phyloP scores from a whole-genome alignment of 1,140 invertebrate genomes.

The Micrasema longulum region DNA sequence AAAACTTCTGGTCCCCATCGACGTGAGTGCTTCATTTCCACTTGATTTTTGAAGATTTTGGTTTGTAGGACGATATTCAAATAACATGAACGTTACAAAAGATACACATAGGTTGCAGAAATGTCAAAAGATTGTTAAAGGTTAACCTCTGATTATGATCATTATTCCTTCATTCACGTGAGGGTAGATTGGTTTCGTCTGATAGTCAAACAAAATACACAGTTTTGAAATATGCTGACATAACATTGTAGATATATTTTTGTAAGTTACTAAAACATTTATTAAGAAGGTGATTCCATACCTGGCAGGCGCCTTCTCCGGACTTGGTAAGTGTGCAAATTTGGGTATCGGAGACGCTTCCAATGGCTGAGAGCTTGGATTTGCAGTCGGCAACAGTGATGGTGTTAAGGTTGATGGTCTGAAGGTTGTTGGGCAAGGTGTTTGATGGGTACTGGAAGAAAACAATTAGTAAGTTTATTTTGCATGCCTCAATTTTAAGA shows the following conservation, averaged over 20 bases:
- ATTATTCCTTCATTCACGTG: no score
- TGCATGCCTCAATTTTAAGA: conserved; percentile 57
- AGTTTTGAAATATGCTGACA: no score
- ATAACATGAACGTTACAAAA: no score
- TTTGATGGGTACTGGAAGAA: conserved; percentile 60
- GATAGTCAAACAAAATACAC: no score
- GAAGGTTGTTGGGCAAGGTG: conserved; percentile 59
- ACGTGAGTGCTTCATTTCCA: not conserved
- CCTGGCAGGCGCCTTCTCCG: conserved; percentile 71
- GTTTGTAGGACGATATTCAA: no score
- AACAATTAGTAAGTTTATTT: not conserved
- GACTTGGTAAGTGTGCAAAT: conserved; percentile 72
- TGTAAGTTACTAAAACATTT: no score
- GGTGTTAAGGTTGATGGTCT: conserved; percentile 60
- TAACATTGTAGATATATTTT: no score
- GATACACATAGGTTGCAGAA: no score
- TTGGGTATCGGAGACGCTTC: conserved; percentile 60
- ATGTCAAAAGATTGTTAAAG: no score
- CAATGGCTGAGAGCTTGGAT: conserved; percentile 53
- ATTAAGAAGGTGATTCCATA: conserved; percentile 12
- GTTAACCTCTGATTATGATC: no score
- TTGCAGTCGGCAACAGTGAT: conserved; percentile 60
- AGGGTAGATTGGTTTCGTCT: no score
- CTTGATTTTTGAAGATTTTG: not conserved
- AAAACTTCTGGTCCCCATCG: not conserved